Percentiles rank a stretch among this genome's conserved stretches.
Conservation (phyloP, 2,113 vertebrate species). For the Caranx ignobilis region DNA sequence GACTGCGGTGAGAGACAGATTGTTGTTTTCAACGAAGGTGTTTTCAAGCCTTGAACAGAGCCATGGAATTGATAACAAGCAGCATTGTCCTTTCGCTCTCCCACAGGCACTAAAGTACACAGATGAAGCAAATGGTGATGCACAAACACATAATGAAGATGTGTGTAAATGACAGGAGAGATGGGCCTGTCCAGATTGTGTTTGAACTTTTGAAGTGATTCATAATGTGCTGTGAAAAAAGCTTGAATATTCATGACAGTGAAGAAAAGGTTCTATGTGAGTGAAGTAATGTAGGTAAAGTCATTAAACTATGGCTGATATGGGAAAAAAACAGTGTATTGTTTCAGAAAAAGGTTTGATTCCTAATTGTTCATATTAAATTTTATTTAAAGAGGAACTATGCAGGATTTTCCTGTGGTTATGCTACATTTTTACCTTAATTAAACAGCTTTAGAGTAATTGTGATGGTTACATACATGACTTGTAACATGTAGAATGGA, state of each 20-base stretch:
- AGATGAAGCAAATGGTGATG: background rate
- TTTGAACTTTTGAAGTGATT: background rate
- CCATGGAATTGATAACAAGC: background rate
- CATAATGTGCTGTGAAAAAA: background rate
- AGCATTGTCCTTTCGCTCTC: background rate
- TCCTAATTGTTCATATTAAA: background rate
- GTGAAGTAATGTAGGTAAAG: too few species aligned
- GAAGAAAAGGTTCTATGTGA: background rate
- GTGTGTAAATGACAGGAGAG: background rate
- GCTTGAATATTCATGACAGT: background rate
- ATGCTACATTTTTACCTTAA: too few species aligned
- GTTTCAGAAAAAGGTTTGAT: background rate
- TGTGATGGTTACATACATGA: too few species aligned
- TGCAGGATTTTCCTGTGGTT: too few species aligned
- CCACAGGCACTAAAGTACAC: background rate
- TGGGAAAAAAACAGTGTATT: background rate
- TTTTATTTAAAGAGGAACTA: background rate
- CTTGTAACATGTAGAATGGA: too few species aligned
- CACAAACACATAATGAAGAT: background rate
- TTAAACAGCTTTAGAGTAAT: too few species aligned
- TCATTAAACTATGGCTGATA: too few species aligned
- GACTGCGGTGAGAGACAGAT: slow-evolving; percentile 12
- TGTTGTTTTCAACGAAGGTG: slow-evolving; percentile 12
- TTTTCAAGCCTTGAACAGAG: slow-evolving; percentile 15
- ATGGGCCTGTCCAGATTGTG: background rate